Evolutionary conservation across 2,113 vertebrate species (phyloP).

Genomic region (Melanotaenia duboulayi): DNA sequence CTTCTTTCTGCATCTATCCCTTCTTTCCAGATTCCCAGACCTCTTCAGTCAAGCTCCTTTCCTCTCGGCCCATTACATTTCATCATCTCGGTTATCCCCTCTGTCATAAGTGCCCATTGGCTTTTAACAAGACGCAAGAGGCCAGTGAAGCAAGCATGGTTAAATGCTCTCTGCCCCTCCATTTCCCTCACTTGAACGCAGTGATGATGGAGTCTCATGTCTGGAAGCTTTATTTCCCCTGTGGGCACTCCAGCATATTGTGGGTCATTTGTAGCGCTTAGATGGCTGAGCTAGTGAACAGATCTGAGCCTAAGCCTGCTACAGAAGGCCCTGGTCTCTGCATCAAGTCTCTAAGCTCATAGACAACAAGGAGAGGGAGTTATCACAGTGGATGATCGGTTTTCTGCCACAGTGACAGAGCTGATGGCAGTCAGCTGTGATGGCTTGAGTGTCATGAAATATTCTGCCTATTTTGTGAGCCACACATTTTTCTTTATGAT

Average conservation of each 20-base stretch:
- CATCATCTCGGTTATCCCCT: constrained; percentile 72
- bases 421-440: constrained; percentile 1
- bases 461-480: not conserved
- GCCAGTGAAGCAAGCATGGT: constrained; percentile 68
- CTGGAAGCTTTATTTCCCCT: constrained; percentile 82
- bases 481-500: not conserved
- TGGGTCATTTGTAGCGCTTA: constrained; percentile 80
- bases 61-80: constrained; percentile 74
- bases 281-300: constrained; percentile 69
- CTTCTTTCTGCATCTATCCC: constrained; percentile 36
- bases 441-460: constrained; percentile 10
- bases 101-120: constrained; percentile 78
- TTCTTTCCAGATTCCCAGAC: constrained; percentile 34
- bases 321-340: constrained; percentile 49
- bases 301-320: constrained; percentile 68
- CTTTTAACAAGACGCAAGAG: constrained; percentile 78
- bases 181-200: constrained; percentile 67
- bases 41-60: constrained; percentile 61
- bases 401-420: constrained; percentile 28
- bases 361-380: constrained; percentile 43
- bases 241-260: constrained; percentile 78
- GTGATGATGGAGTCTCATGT: constrained; percentile 78
- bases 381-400: constrained; percentile 33
- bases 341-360: constrained; percentile 42
- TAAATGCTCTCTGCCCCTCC: constrained; percentile 76